Conservation (phyloP, 2,888 invertebrate species). For the Octonoba sinensis region DNA sequence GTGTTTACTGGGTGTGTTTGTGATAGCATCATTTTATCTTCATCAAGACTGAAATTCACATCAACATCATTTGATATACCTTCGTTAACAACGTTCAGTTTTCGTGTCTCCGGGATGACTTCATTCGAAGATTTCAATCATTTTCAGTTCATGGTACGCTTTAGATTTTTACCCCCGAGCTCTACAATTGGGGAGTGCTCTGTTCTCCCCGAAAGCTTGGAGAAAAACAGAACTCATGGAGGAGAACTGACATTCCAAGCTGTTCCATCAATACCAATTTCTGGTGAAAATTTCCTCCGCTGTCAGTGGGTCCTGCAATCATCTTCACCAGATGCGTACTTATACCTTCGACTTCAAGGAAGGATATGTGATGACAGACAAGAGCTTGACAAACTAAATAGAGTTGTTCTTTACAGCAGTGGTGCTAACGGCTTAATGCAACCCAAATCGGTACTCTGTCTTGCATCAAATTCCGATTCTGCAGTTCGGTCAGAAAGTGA, state of each 20-base stretch:
- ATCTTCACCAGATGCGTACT: slow-evolving; percentile 63
- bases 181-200: slow-evolving; percentile 27
- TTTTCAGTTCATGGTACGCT: slow-evolving; percentile 83
- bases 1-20: slow-evolving; percentile 45
- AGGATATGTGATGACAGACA: slow-evolving; percentile 30
- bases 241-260: slow-evolving; percentile 50
- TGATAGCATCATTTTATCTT: background rate
- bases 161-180: slow-evolving; percentile 76
- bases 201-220: slow-evolving; percentile 37
- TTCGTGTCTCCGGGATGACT: slow-evolving; percentile 77
- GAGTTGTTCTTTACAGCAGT: slow-evolving; percentile 78
- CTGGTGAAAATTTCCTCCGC: slow-evolving; percentile 40
- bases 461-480: slow-evolving; percentile 15
- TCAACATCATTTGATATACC: slow-evolving; percentile 37
- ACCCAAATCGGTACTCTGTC: slow-evolving; percentile 64
- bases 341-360: slow-evolving; percentile 67
- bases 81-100: slow-evolving; percentile 33
- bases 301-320: slow-evolving; percentile 67
- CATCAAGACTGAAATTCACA: slow-evolving; percentile 21
- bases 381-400: slow-evolving; percentile 56
- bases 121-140: slow-evolving; percentile 84
- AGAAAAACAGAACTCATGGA: slow-evolving; percentile 37
- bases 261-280: slow-evolving; percentile 3
- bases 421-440: slow-evolving; percentile 74
- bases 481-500: slow-evolving; percentile 12